Evolutionary conservation across 2,797 vertebrate genomes (phyloP), one percentile per base, ranked within the genome.

Genomic region (Gorsachius magnificus): DNA sequence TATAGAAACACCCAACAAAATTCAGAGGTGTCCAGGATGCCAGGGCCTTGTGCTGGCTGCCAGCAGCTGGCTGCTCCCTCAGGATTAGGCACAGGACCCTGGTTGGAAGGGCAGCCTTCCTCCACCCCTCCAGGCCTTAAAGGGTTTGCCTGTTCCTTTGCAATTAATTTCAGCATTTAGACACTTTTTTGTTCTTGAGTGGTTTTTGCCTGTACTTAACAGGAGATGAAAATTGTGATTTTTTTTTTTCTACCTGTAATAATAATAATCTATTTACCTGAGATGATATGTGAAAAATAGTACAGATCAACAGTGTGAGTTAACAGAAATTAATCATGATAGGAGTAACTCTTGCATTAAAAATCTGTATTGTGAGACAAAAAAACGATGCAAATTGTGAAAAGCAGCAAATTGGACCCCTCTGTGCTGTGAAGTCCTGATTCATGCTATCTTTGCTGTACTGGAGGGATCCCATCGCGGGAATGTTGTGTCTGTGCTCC

Each of bases 21-120:
- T n/a, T 16, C 20, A 28, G 48, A 46, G 28, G 4, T 5, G 21
- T 45, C 5, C 14, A 54, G 22, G 46, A n/a, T 8, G n/a, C 28
- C 4, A 25, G 8, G 7, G 18, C 2, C 2, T 66, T 0, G 0
- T 51, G 26, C 33, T 58, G 43, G 5, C n/a, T 72, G 33, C 50
- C 31, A 56, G 56, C 31, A 56, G 11, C 41, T 57, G 45, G 18
- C 5, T 35, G 19, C 29, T 90, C 5, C 7, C 5, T n/a, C 3
- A 4, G 72, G 25, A 25, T 33, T 11, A 48, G 19, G 33, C 25
- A 57, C 11, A 41, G 22, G 29, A 35, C 53, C 6, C 7, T 54
- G 26, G 26, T 38, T 65, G 61, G 53, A 38, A 66, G 29, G 29
- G n/a, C 11, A 61, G 5, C 7, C 25, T 88, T 87, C 16, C 18